phyloP scores from a whole-genome alignment of 2,113 vertebrate species.

The Rhipidura dahli region DNA sequence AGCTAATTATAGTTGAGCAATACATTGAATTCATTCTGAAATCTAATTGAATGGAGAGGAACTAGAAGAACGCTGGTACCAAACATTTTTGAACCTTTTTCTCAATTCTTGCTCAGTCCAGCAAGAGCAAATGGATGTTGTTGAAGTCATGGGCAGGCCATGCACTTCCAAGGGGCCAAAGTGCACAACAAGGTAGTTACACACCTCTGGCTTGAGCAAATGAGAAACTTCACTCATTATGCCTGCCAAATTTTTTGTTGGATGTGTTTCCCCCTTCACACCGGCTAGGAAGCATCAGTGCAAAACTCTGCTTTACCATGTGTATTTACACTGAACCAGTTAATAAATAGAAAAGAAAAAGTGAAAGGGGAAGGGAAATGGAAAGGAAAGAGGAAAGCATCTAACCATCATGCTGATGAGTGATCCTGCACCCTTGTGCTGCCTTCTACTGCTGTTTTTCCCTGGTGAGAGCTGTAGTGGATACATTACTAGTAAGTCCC shows the following conservation, averaged over 20 bases:
- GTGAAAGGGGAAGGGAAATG: not conserved
- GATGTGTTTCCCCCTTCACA: not conserved
- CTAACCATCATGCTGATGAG: not conserved
- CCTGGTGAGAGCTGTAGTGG: not conserved
- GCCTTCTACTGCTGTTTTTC: not conserved
- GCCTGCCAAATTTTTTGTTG: not conserved
- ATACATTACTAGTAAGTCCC: not conserved
- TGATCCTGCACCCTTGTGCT: not conserved
- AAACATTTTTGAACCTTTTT: not conserved
- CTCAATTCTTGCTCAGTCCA: not conserved
- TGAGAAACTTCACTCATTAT: not conserved
- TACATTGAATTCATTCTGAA: slow-evolving; percentile 15
- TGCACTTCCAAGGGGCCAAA: not conserved
- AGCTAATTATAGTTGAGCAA: not conserved
- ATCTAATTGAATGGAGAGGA: slow-evolving; percentile 7
- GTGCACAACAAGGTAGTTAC: not conserved
- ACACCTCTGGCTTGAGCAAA: fast-evolving
- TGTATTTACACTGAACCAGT: not conserved
- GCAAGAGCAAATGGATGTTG: not conserved
- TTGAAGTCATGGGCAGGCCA: not conserved
- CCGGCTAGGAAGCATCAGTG: not conserved
- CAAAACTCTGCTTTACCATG: not conserved
- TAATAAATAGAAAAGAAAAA: not conserved
- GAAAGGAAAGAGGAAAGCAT: not conserved
- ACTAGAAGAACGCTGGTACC: not conserved